Evolutionary conservation across 2,888 invertebrate species (phyloP), one percentile per base, ranked within the genome.

Genomic region (Tetheella fluctuosa): DNA sequence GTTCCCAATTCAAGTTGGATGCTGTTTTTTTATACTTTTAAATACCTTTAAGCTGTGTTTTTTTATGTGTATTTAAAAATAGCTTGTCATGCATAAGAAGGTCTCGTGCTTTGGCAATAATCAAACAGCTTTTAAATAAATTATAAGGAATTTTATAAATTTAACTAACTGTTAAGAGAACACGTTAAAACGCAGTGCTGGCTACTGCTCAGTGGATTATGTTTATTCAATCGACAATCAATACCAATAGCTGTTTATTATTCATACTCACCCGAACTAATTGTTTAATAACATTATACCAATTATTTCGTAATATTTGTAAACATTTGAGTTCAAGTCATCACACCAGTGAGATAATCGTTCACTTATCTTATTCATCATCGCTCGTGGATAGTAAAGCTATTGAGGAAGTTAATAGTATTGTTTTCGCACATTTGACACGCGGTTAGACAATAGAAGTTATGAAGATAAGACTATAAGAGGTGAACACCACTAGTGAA

Each of bases 221-320:
- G 48, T 39, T 39, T 39, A 59, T 52, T 62, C 57, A 56, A 54
- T 68, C 64, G 61, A 57, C 61, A 65, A 56, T 58, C 57, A 61
- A 55, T 66, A 60, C 60, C 54, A 61, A 63, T 64, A 62, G 37
- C 63, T 64, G 52, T 70, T 71, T 65, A 72, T 64, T 67, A 63
- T 58, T 67, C 70, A 71, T 65, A 65, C 68, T 64, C 69, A 60
- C 67, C 67, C 66, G 60, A 61, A 61, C 61, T 60, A 59, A 62
- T 75, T 64, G 72, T 75, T 67, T 73, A 69, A 70, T 70, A 78
- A 79, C 80, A 80, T 64, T 68, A 63, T 75, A 65, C n/a, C 71
- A 73, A 76, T 70, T 69, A 74, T 79, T 79, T 77, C 66, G 68
- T 74, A 68, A 67, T 85, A 74, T 86, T 86, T 80, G 73, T 85